A percentile compares a stretch with the other conserved stretches of the same genome.
phyloP scores from a whole-genome alignment of 2,797 vertebrate genomes.

The Sebastes baramenuke region DNA sequence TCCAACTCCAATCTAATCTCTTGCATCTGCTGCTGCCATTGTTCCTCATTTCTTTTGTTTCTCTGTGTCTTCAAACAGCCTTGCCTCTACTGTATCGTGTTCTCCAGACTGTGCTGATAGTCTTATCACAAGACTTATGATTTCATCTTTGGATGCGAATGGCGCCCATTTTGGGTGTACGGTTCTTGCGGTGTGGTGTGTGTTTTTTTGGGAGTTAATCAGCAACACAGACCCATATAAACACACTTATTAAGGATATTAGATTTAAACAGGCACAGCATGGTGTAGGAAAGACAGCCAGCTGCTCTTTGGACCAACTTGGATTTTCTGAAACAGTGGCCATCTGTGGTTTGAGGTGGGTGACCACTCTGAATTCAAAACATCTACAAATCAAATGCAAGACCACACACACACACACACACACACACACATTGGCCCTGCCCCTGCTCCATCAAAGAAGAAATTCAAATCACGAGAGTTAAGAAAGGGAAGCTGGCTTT shows the following conservation, averaged over 20 bases:
- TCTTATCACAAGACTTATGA: constrained; percentile 43
- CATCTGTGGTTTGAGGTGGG: constrained; percentile 71
- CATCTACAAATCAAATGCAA: constrained; percentile 68
- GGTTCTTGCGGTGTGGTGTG: constrained; percentile 12
- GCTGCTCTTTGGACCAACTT: constrained; percentile 75
- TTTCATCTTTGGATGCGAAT: constrained; percentile 31
- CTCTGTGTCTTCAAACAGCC: constrained; percentile 43
- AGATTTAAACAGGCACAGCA: constrained; percentile 69
- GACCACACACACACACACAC: constrained; percentile 63
- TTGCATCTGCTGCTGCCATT: constrained; percentile 56
- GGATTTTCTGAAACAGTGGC: constrained; percentile 70
- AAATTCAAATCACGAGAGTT: constrained; percentile 67
- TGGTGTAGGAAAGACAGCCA: constrained; percentile 69
- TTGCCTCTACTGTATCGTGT: constrained; percentile 47
- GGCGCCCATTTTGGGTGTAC: not conserved
- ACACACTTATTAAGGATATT: constrained; percentile 66
- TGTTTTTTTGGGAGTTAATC: constrained; percentile 24
- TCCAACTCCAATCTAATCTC: constrained; percentile 68
- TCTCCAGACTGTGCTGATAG: constrained; percentile 48
- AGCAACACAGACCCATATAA: constrained; percentile 43
- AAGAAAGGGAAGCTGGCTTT: constrained; percentile 45
- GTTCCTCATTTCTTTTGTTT: constrained; percentile 56
- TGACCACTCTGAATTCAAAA: constrained; percentile 71
- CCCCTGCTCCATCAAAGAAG: constrained; percentile 65
- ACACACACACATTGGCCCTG: constrained; percentile 40